Evolutionary conservation across 2,888 invertebrate genomes (phyloP), one percentile per base, ranked within the genome.

Genomic region (Cataglyphis altisquamis): DNA sequence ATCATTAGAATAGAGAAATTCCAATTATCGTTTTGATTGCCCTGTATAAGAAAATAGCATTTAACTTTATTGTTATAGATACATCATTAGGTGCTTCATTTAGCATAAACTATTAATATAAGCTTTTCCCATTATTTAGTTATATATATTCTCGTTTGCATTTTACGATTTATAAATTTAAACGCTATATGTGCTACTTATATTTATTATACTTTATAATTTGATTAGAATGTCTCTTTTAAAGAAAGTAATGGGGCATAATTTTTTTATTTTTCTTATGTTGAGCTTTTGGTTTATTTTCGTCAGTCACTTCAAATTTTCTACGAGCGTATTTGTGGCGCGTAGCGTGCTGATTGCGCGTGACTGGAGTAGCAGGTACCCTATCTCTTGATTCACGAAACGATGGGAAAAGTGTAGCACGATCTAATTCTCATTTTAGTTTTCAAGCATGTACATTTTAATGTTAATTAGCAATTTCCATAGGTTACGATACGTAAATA

Each of bases 311-410:
- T 68, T 39, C 81, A 83, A 81, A 83, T 80, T 80, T 67, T 68
- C 67, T 67, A 68, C 48, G 62, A n/a, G 68, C 60, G 81, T 83
- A 81, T 81, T 78, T 83, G 80, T 57, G 82, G 68, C 81, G 82
- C 66, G 82, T 80, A 80, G 67, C 82, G 39, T 81, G 82, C 62
- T 62, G 82, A 68, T 83, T 78, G 81, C 48, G 81, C 82, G 82
- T 82, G 66, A 80, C 81, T 66, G 21, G 82, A 80, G 78, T 82
- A 77, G 66, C 45, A 64, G 82, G 60, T 52, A 68, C 48, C n/a
- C 39, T 60, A 81, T 83, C 81, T 63, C 63, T 29, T 48, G 77
- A 74, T 63, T 45, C 67, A 60, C 72, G 78, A 78, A 78, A 15
- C 72, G 21, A 60, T 72, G 78, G 60, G 60, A 80, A 72, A 48